Base-by-base conservation (phyloP, 2,113 vertebrate species). In the Greenwoodochromis staneri region DNA sequence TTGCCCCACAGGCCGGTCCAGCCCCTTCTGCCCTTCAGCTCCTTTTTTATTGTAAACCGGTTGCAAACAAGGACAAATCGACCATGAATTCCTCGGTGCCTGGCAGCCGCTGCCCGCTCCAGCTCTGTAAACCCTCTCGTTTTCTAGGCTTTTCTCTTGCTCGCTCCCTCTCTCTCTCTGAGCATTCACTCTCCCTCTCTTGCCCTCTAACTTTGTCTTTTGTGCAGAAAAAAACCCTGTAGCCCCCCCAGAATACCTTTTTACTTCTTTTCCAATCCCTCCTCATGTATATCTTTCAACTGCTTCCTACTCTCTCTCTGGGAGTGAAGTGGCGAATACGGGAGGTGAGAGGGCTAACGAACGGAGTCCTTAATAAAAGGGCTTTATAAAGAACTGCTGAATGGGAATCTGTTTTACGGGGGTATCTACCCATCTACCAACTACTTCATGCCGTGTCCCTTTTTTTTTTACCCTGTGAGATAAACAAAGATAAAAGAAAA, bases 51-150 rank as follows among this genome's bases (percentile, higher is more conserved):
- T 90, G 88, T 85, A 92, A 95, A 94, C 92, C 57, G 84, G 84
- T 91, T 24, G 34, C 87, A 87, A 94, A 96, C 93, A 93, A 95
- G 95, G 92, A 95, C 94, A 95, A 96, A 96, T 95, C 91, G 81
- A 94, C 86, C 91, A 90, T 94, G 94, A 96, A 96, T 94, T 96
- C 93, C 93, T 94, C 88, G 92, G 88, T 80, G 92, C 91, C 92
- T 95, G 95, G 93, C 94, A 95, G 94, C 88, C 92, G 27, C 94
- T 89, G 85, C 83, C 86, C 34, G 40, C 80, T 90, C 87, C 81
- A 45, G 86, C 88, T 89, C 89, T 87, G 91, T 90, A 92, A 90
- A 92, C 86, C 71, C 86, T 88, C 84, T 82, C 85, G 61, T 53
- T 90, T 83, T 87, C 61, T 86, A 38, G 53, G 54, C 61, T 86